These are phyloP conservation scores for Leptopilina myrica DNA, from an alignment of 2,888 invertebrate species.

Conservation along the genomic window DNA sequence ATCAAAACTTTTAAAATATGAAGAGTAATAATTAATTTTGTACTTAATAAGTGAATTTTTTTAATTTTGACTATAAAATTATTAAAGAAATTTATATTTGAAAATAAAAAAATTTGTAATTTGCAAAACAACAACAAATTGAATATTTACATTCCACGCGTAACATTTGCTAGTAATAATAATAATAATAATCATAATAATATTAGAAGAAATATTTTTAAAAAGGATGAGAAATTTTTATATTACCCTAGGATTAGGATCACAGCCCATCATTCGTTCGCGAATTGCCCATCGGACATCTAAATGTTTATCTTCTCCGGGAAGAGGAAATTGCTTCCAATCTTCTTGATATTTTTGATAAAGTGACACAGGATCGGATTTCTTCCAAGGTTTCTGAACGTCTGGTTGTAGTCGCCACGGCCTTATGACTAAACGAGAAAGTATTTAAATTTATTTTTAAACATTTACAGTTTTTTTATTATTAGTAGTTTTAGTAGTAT, in stretches of 20 bases:
- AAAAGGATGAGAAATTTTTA: conserved; percentile 42
- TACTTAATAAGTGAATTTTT: too few relatives aligned
- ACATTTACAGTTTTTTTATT: too few relatives aligned
- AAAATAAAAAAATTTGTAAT: too few relatives aligned
- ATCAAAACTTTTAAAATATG: too few relatives aligned
- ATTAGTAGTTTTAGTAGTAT: too few relatives aligned
- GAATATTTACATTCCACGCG: too few relatives aligned
- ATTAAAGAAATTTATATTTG: too few relatives aligned
- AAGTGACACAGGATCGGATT: conserved; percentile 85
- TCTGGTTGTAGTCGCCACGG: conserved; percentile 77
- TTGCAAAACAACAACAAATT: too few relatives aligned
- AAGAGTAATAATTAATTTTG: too few relatives aligned
- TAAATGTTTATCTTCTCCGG: conserved; percentile 84
- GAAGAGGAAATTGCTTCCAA: conserved; percentile 87
- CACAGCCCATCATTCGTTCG: conserved; percentile 82
- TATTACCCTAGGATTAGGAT: conserved; percentile 70
- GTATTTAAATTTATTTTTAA: not conserved
- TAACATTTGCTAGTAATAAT: too few relatives aligned
- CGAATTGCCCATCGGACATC: conserved; percentile 85
- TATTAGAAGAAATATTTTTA: not conserved
- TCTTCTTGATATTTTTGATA: conserved; percentile 87
- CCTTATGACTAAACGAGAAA: conserved; percentile 79
- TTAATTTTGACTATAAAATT: too few relatives aligned
- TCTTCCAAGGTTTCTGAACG: conserved; percentile 69
- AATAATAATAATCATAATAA: not conserved